Base-by-base conservation (phyloP, 2,797 vertebrate species). In the Zenarchopterus dispar region DNA sequence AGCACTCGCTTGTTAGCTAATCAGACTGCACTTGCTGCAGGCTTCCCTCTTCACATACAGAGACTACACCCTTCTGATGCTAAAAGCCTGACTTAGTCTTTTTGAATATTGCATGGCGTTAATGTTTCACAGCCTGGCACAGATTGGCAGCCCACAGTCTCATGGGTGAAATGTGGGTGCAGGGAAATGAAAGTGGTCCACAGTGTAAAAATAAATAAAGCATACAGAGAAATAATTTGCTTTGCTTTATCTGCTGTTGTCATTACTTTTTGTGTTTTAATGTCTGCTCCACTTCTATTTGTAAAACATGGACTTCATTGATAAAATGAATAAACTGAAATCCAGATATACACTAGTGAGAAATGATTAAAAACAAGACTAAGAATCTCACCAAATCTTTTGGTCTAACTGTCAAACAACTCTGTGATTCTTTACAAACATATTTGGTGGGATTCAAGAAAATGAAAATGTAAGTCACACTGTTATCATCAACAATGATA, bases 31-130 rank as follows among this genome's bases (percentile, higher is more conserved):
- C 67, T 89, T 80, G 88, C 92, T 91, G 77, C 68, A 57, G 90
- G 89, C 84, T 77, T 26, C 83, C 85, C 87, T 86, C 84, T 56
- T 81, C 90, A 89, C 91, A 87, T 86, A 85, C 68, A 86, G 77
- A 71, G 80, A 47, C 82, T 56, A 75, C 69, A 82, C 62, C 74
- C 36, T 55, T 26, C 65, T 51, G 61, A 76, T 60, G 75, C 87
- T 93, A 90, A 92, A 89, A 92, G 91, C 91, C 74, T 82, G 87
- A 91, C 88, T 93, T 92, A 93, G 87, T 89, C 86, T 74, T 86
- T 57, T 5, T 93, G 81, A 93, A 93, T 93, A 90, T 87, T 92
- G 77, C 84, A 92, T 92, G 76, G 56, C 8, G 48, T 72, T 89
- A 88, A 90, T 86, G 89, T 86, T 82, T 87, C 86, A 79, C 80